A percentile compares a stretch with the other conserved stretches of the same genome.
phyloP scores from a whole-genome alignment of 2,888 invertebrate species.

The Sarcophaga caerulescens region DNA sequence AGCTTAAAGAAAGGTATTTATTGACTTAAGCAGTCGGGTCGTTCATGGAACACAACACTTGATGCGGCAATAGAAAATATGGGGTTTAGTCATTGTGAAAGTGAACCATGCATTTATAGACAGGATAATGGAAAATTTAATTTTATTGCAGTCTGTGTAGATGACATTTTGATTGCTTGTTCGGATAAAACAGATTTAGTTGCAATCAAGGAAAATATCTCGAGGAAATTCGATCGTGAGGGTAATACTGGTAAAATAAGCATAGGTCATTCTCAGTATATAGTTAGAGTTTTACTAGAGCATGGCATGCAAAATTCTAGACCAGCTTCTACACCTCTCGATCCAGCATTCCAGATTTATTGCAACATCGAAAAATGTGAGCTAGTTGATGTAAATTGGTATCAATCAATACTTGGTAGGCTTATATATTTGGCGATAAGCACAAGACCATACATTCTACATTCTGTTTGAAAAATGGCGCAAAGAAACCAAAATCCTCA shows the following conservation, averaged over 20 bases:
- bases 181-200: no score
- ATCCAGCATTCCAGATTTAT: no score
- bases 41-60: no score
- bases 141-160: background rate
- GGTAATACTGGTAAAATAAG: no score
- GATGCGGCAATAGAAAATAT: background rate
- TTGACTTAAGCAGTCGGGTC: no score
- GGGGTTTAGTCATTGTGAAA: background rate
- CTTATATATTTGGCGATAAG: slow-evolving; percentile 20
- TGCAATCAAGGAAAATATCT: no score
- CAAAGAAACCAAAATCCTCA: slow-evolving; percentile 33
- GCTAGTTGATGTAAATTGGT: background rate
- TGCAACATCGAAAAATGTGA: background rate
- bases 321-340: no score
- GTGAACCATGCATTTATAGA: slow-evolving; percentile 13
- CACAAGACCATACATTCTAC: slow-evolving; percentile 28
- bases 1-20: no score
- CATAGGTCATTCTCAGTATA: no score
- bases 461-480: slow-evolving; percentile 31
- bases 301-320: no score
- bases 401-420: slow-evolving; percentile 35
- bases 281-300: no score
- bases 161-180: background rate
- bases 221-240: no score
- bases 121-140: background rate